phyloP scores from a whole-genome alignment of 2,113 vertebrate species.

The Corapipo altera region DNA sequence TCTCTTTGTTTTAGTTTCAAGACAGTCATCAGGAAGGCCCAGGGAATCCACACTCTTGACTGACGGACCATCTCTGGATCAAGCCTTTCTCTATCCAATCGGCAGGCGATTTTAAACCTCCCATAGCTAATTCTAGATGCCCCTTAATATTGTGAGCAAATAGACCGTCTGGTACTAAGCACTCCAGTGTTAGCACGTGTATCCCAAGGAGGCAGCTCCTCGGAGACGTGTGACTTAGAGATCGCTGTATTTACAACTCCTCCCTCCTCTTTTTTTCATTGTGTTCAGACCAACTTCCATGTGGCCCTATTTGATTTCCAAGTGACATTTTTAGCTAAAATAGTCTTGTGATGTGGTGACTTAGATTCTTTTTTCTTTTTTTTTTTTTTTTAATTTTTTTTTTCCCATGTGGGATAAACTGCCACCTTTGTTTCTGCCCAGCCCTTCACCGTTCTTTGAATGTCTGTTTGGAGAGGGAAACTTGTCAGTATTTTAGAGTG shows the following conservation, averaged over 20 bases:
- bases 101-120: slow-evolving; percentile 75
- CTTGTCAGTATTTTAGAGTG: slow-evolving; percentile 35
- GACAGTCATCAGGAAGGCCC: slow-evolving; percentile 78
- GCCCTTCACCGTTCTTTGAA: slow-evolving; percentile 56
- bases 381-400: neutral
- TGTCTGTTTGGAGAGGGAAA: slow-evolving; percentile 63
- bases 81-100: slow-evolving; percentile 76
- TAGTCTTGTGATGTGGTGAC: slow-evolving; percentile 79
- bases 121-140: slow-evolving; percentile 83
- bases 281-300: slow-evolving; percentile 72
- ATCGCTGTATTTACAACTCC: slow-evolving; percentile 71
- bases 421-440: slow-evolving; percentile 68
- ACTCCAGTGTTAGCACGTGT: slow-evolving; percentile 57
- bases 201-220: slow-evolving; percentile 61
- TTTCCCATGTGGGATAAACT: slow-evolving; percentile 69
- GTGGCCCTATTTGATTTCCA: slow-evolving; percentile 74
- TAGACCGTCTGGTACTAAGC: slow-evolving; percentile 78
- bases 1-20: slow-evolving; percentile 75
- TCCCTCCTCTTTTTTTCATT: slow-evolving; percentile 66
- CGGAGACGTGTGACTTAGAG: slow-evolving; percentile 65
- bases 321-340: slow-evolving; percentile 77
- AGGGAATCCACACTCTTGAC: slow-evolving; percentile 75
- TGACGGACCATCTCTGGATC: slow-evolving; percentile 77
- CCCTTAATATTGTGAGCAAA: slow-evolving; percentile 82
- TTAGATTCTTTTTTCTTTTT: slow-evolving; percentile 46